A percentile compares a stretch with the other conserved stretches of the same genome.
phyloP scores from a whole-genome alignment of 2,113 vertebrate genomes.

The Rana temporaria region DNA sequence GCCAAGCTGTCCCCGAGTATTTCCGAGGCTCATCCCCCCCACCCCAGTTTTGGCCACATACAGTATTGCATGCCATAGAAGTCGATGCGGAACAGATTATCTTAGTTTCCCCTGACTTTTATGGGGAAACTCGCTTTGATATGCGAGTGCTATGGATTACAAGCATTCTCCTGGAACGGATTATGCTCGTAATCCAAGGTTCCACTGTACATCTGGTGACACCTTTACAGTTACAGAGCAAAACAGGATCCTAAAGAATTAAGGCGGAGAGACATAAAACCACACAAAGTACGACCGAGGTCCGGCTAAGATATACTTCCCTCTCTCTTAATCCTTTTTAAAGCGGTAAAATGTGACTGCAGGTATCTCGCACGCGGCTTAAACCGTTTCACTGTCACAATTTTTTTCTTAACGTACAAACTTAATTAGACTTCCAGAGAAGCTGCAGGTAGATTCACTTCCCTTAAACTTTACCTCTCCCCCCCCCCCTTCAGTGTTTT shows the following conservation, averaged over 20 bases:
- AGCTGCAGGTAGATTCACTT: slow-evolving; percentile 74
- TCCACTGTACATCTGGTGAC: too few relatives aligned
- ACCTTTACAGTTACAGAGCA: too few relatives aligned
- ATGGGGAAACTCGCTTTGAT: too few relatives aligned
- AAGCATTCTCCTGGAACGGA: too few relatives aligned
- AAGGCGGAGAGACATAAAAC: slow-evolving; percentile 70
- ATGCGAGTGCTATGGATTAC: too few relatives aligned
- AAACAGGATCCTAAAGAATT: slow-evolving; percentile 62
- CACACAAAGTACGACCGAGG: slow-evolving; percentile 68
- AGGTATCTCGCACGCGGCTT: slow-evolving; percentile 77
- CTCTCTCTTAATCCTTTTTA: slow-evolving; percentile 66
- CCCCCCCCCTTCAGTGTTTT: slow-evolving; percentile 71
- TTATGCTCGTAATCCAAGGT: too few relatives aligned
- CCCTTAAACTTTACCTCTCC: slow-evolving; percentile 74
- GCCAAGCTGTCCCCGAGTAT: too few relatives aligned
- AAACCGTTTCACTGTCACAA: slow-evolving; percentile 79
- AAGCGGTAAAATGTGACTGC: slow-evolving; percentile 69
- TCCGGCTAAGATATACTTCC: slow-evolving; percentile 75
- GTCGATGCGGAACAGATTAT: too few relatives aligned
- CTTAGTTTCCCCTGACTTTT: too few relatives aligned
- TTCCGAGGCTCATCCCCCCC: too few relatives aligned
- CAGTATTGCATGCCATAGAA: too few relatives aligned
- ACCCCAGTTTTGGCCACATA: too few relatives aligned
- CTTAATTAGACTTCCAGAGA: slow-evolving; percentile 76
- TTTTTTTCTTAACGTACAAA: slow-evolving; percentile 73